phyloP scores from a whole-genome alignment of 2,888 invertebrate genomes.

The Caenorhabditis zanzibari region DNA sequence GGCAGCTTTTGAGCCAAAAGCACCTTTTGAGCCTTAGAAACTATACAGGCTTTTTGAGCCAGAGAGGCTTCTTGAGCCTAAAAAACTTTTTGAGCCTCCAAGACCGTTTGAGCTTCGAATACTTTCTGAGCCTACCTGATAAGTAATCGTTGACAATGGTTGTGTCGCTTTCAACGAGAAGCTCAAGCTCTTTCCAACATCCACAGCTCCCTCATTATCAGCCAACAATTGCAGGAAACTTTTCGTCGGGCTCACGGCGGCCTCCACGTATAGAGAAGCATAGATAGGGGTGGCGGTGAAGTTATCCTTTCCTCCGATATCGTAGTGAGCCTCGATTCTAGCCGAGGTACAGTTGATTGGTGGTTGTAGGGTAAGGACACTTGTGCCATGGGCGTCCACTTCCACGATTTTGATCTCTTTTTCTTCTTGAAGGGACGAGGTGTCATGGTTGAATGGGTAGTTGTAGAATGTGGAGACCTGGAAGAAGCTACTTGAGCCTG shows the following conservation, averaged over 20 bases:
- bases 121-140: constrained; percentile 81
- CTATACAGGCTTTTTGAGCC: too few species aligned
- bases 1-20: too few species aligned
- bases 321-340: constrained; percentile 80
- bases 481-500: too few species aligned
- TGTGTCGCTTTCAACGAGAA: constrained; percentile 82
- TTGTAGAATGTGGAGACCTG: constrained; percentile 83
- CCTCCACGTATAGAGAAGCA: constrained; percentile 80
- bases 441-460: constrained; percentile 79
- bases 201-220: constrained; percentile 81
- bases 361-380: constrained; percentile 78
- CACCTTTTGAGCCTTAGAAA: too few species aligned
- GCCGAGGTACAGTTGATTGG: constrained; percentile 81
- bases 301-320: constrained; percentile 80
- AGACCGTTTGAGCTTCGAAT: too few species aligned
- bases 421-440: constrained; percentile 77
- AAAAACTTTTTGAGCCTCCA: too few species aligned
- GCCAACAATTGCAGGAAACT: constrained; percentile 81
- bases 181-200: constrained; percentile 75
- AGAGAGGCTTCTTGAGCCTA: too few species aligned
- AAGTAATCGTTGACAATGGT: constrained; percentile 75
- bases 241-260: constrained; percentile 80
- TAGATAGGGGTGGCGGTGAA: constrained; percentile 80
- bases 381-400: constrained; percentile 83
- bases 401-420: constrained; percentile 80